A percentile compares a stretch with the other conserved stretches of the same genome.
Conservation (phyloP, 2,888 invertebrate genomes). For the Teinopalpus imperialis region DNA sequence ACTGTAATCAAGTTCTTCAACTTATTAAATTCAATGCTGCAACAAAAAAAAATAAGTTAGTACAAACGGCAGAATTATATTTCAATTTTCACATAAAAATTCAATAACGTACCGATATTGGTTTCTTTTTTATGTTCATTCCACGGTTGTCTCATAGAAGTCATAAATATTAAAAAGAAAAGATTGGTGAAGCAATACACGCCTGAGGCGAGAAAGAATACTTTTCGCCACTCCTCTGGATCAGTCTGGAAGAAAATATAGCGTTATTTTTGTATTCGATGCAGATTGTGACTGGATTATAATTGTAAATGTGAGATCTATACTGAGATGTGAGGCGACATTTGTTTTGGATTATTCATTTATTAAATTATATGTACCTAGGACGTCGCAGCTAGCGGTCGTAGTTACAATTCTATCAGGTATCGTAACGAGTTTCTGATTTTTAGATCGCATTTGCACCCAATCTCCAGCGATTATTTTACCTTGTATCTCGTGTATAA, state of each 20-base stretch:
- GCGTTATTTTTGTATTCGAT: background rate
- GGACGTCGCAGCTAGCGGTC: no score
- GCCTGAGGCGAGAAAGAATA: constrained; percentile 88
- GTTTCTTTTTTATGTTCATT: constrained; percentile 75
- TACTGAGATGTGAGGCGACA: no score
- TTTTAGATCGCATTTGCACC: no score
- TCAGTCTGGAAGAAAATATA: constrained; percentile 72
- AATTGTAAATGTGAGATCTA: no score
- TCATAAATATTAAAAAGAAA: constrained; percentile 86
- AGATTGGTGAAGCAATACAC: constrained; percentile 87
- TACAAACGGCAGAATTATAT: background rate
- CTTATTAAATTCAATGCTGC: constrained; percentile 14
- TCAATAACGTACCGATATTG: constrained; percentile 45
- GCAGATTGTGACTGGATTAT: no score
- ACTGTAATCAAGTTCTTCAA: background rate
- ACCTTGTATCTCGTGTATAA: no score
- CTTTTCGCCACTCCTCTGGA: constrained; percentile 86
- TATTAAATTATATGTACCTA: no score
- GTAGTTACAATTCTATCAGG: no score
- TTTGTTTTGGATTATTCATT: no score
- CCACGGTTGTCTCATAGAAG: constrained; percentile 87
- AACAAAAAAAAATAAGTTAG: constrained; percentile 10
- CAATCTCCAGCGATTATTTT: no score
- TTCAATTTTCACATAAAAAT: background rate
- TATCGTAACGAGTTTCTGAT: no score